Conservation (phyloP, 2,888 invertebrate species). For the Caenorhabditis macrosperma region DNA sequence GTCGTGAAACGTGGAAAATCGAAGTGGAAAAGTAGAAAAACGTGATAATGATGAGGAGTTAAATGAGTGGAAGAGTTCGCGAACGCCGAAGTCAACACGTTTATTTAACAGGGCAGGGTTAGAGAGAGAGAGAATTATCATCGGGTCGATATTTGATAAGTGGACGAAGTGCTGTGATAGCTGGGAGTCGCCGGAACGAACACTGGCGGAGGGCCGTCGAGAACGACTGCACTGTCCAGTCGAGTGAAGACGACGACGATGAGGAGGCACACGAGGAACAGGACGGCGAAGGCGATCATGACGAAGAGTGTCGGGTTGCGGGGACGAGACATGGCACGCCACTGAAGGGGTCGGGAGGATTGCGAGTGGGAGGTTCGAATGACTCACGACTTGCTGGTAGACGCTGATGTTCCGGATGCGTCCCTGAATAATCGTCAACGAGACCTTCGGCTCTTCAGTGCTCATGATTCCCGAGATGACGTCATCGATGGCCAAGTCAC, state of each 20-base stretch:
- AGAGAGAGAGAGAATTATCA: neutral
- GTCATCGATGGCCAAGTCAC: conserved; percentile 11
- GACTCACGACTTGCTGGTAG: neutral
- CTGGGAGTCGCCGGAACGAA: neutral
- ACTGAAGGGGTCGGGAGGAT: neutral
- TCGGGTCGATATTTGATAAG: neutral
- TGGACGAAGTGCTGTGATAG: neutral
- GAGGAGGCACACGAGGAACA: neutral
- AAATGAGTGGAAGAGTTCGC: neutral
- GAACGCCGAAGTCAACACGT: neutral
- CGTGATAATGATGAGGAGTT: neutral
- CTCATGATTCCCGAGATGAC: neutral
- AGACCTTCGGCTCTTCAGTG: neutral
- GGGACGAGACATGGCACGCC: neutral
- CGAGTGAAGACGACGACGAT: neutral
- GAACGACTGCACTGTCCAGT: neutral
- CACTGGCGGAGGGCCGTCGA: neutral
- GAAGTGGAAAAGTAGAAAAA: neutral
- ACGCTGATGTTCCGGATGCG: neutral
- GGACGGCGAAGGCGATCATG: neutral
- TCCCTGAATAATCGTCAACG: neutral
- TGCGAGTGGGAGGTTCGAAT: neutral
- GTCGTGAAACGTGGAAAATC: neutral
- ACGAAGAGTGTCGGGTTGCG: neutral
- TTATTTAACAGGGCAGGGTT: neutral